These are phyloP conservation scores for Vidua chalybeata DNA, from an alignment of 2,113 vertebrate genomes.

Conservation along the genomic window DNA sequence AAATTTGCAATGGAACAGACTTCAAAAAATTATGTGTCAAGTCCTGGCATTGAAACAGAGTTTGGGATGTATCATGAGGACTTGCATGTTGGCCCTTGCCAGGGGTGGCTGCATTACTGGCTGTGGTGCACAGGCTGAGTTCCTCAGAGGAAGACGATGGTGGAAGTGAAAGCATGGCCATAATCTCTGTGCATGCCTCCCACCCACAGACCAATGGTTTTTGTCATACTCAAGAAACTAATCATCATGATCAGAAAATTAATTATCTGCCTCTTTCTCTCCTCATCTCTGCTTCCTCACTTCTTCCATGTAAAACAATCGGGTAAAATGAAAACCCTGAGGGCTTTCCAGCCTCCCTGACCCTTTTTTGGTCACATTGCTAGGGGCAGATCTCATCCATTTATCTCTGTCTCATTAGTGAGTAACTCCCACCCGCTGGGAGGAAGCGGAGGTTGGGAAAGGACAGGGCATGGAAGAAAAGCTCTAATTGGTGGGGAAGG, in stretches of 20 bases:
- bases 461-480: neutral
- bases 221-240: neutral
- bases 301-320: neutral
- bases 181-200: neutral
- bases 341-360: neutral
- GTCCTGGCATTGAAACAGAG: neutral
- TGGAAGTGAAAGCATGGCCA: neutral
- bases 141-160: neutral
- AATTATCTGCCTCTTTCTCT: neutral
- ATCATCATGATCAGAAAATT: neutral
- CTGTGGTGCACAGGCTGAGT: neutral
- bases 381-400: neutral
- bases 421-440: neutral
- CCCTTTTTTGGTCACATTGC: neutral
- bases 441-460: neutral
- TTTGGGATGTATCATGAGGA: neutral
- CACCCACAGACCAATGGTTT: rapidly evolving
- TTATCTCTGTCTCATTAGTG: constrained; percentile 18
- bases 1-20: neutral
- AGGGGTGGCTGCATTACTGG: rapidly evolving
- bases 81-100: neutral
- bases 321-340: neutral
- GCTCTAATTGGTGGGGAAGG: constrained; percentile 1
- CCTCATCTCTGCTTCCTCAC: neutral
- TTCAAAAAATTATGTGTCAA: neutral